Base-by-base conservation (phyloP, 2,888 invertebrate genomes). In the Hypselothyrea guttata region DNA sequence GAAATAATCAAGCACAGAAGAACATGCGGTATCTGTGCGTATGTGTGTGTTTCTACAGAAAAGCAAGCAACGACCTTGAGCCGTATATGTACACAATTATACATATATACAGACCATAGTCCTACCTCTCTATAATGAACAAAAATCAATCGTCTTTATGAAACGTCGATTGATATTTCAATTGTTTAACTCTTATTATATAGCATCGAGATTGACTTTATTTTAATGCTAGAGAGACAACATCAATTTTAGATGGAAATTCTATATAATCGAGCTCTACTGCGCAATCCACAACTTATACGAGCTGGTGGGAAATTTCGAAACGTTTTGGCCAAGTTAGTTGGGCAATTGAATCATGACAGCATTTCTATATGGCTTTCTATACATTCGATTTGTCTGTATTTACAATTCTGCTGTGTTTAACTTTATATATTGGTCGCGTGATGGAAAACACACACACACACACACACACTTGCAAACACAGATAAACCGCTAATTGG, bases 31-130 rank as follows among this genome's bases (percentile, higher is more conserved):
- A 38, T 44, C 2, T 28, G 16, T 41, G 13, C 40, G 33, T 51
- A 28, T 48, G 37, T 42, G 11, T 38, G 33, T 31, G 52, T 4
- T 15, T 64, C 37, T 65, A 55, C 60, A 73, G 74, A 69, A 71
- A 73, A 70, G 56, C 59, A 60, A 73, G 60, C 70, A 71, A 71
- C 74, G 71, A 71, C 71, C 71, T 71, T 71, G 71, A 70, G 65
- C 54, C 65, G 41, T 55, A 70, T 51, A 59, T 44, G 48, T 15
- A 60, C 66, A 54, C 60, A 71, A 52, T 60, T 45, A 65, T 45
- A 68, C 30, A 16, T 53, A 57, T 16, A 52, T 15, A 52, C 34
- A 15, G 7, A 41, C 12, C 22, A 45, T 38, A 45, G 45, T 45
- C 8, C 5, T 33, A 15, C 40, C 5, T 48, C 11, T 11, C 7